A percentile compares a stretch with the other conserved stretches of the same genome.
Conservation (phyloP, 2,888 invertebrate species). For the Strigamia maritima region DNA sequence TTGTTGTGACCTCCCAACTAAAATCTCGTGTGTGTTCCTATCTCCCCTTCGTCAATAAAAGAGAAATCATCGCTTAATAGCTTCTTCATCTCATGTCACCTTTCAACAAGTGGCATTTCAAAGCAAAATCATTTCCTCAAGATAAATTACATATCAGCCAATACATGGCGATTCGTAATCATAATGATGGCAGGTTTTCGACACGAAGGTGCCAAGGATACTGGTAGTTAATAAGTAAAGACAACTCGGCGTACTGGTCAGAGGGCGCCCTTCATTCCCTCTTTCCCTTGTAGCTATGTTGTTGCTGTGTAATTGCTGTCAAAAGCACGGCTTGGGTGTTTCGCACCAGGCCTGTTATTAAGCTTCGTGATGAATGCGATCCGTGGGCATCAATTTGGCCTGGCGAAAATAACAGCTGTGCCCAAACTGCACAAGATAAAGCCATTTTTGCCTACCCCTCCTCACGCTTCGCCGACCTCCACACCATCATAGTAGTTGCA, state of each 20-base stretch:
- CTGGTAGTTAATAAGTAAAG: slow-evolving; percentile 18
- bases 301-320: slow-evolving; percentile 38
- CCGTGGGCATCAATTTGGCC: slow-evolving; percentile 38
- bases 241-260: slow-evolving; percentile 13
- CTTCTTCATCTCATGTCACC: slow-evolving; percentile 1
- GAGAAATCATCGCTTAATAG: neutral
- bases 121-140: slow-evolving; percentile 11
- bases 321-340: slow-evolving; percentile 37
- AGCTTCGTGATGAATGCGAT: slow-evolving; percentile 38
- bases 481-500: neutral
- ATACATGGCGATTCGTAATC: slow-evolving; percentile 8
- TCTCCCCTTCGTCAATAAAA: neutral
- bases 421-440: slow-evolving; percentile 31
- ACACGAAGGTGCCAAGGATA: slow-evolving; percentile 18
- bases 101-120: slow-evolving; percentile 21
- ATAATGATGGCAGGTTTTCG: slow-evolving; percentile 21
- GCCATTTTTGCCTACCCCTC: slow-evolving; percentile 25
- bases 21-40: neutral
- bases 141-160: slow-evolving; percentile 2
- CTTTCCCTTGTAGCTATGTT: neutral
- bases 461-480: neutral
- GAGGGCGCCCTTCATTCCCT: neutral
- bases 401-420: slow-evolving; percentile 39
- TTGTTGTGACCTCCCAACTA: neutral
- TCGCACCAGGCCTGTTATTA: slow-evolving; percentile 38